Conservation (phyloP, 2,888 invertebrate genomes). For the Mesoligia furuncula region DNA sequence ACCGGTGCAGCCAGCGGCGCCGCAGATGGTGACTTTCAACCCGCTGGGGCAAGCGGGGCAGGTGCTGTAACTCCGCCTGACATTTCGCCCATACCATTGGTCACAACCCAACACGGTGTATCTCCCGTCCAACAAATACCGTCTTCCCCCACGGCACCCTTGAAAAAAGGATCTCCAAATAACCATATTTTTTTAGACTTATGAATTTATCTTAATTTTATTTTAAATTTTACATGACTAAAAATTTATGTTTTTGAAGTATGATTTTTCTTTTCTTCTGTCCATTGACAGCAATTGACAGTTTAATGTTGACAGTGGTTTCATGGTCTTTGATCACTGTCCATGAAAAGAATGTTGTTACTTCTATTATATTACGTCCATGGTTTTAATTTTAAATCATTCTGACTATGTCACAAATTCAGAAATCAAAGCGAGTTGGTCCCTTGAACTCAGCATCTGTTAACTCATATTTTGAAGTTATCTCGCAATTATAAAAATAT, state of each 20-base stretch:
- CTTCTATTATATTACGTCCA: too few species aligned
- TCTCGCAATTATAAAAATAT: neutral
- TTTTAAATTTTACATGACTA: constrained; percentile 46
- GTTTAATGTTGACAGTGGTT: constrained; percentile 14
- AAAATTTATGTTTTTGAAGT: constrained; percentile 44
- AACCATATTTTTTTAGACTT: constrained; percentile 62
- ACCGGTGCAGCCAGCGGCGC: constrained; percentile 89
- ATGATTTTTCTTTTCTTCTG: constrained; percentile 32
- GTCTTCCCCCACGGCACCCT: constrained; percentile 40
- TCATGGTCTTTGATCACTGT: neutral
- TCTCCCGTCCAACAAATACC: constrained; percentile 31
- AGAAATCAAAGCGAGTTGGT: neutral
- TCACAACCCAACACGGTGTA: constrained; percentile 12
- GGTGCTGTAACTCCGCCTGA: constrained; percentile 70
- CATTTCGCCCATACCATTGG: constrained; percentile 9
- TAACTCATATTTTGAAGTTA: neutral
- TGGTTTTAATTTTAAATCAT: too few species aligned
- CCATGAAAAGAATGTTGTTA: constrained; percentile 25
- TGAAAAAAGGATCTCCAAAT: constrained; percentile 53
- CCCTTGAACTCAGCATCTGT: neutral
- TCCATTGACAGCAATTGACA: constrained; percentile 13
- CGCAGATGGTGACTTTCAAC: constrained; percentile 90
- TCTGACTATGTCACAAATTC: constrained; percentile 11
- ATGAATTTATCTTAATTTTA: constrained; percentile 31
- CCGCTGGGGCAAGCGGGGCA: constrained; percentile 79